Evolutionary conservation across 2,113 vertebrate species (phyloP), one percentile per base, ranked within the genome.

Genomic region (Tor tambroides): DNA sequence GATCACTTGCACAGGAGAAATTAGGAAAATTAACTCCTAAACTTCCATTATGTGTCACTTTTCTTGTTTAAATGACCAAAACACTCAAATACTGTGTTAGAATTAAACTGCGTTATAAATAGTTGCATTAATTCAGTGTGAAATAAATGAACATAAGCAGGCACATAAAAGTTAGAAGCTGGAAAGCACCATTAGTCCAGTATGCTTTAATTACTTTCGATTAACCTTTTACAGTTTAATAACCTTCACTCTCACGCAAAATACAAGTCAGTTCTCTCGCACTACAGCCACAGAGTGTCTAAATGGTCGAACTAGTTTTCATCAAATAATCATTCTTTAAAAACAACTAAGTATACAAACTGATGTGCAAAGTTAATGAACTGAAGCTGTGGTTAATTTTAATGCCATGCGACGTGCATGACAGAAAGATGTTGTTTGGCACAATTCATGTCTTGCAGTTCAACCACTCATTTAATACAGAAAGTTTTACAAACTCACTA

Each of bases 401-500:
- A 69, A 49, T 28, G 12, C 41, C 23, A 21, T 41, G 49, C 49
- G 15, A 51, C 49, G 49, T 75, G 5, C 51, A 19, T 56, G 51
- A 3, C 77, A 79, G 28, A 32, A 32, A 1, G 65, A 46, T 46
- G 2, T 79, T 56, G 54, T 28, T 5, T 79, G 49, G 28, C 12
- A 35, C 51, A 32, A 51, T 30, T 12, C 10, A 46, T 46, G 43
- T 1, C 10, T 46, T 46, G 72, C 4, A 65, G 32, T 38, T 23
- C 19, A 38, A 21, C n/a, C 15, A 5, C 11, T 82, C 14, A 63
- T 46, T 69, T 32, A 72, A 38, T 17, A 69, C 11, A 72, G 6
- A 83, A 51, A 54, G 19, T 51, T n/a, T 51, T 12, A 23, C 19
- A 26, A 83, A 83, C 81, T 72, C 21, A 83, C 81, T 17, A 28